phyloP scores from a whole-genome alignment of 2,888 invertebrate genomes.

The Brachylomia viminalis region DNA sequence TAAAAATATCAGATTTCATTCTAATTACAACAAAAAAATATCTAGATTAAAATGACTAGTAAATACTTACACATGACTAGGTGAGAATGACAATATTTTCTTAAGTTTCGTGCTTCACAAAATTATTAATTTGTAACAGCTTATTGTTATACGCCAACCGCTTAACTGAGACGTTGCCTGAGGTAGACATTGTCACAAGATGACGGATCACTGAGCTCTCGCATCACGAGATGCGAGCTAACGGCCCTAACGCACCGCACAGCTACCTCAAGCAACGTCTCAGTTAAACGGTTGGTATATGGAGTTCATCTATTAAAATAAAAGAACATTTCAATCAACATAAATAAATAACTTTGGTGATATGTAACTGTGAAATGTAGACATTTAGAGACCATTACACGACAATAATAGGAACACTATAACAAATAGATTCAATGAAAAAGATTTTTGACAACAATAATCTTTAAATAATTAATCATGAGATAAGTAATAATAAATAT shows the following conservation, averaged over 20 bases:
- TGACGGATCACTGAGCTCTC: no score
- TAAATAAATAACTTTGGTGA: conserved; percentile 55
- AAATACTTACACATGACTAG: conserved; percentile 56
- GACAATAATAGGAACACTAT: conserved; percentile 29
- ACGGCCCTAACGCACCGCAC: no score
- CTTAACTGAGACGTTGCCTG: no score
- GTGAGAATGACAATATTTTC: conserved; percentile 31
- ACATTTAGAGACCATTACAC: conserved; percentile 47
- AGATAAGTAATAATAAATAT: conserved; percentile 42
- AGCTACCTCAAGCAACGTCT: no score
- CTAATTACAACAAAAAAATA: conserved; percentile 54
- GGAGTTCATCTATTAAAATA: conserved; percentile 28
- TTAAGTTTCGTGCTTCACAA: conserved; percentile 30
- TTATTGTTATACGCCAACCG: no score
- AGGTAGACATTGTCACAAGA: no score
- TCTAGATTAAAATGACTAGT: conserved; percentile 58
- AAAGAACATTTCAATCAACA: conserved; percentile 8
- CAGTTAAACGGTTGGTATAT: no score
- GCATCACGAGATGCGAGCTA: no score
- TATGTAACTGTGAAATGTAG: conserved; percentile 62
- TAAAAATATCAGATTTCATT: conserved; percentile 65
- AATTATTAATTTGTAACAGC: conserved; percentile 27
- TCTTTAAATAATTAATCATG: conserved; percentile 30
- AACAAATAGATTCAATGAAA: conserved; percentile 37
- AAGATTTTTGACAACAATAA: conserved; percentile 47